Percentiles rank a stretch among this genome's conserved stretches.
These are phyloP conservation scores for Magallana nippona DNA, from an alignment of 2,888 invertebrate genomes.

Conservation along the genomic window DNA sequence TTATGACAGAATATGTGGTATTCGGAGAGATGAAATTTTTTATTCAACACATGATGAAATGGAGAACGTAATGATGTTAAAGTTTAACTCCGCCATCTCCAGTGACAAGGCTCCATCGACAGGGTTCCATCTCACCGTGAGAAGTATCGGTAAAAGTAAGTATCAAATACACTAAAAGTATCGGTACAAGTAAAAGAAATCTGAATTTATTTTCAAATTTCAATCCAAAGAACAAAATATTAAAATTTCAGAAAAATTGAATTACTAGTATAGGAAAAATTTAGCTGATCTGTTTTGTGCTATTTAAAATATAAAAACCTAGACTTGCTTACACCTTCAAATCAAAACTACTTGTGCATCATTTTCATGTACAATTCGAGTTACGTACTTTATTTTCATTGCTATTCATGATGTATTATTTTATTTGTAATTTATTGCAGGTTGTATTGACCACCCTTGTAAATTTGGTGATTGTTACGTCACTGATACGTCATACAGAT, in stretches of 20 bases:
- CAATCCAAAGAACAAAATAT: too few relatives aligned
- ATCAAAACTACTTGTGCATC: too few relatives aligned
- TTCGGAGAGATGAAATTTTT: background rate
- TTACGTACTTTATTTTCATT: too few relatives aligned
- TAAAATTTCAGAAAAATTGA: too few relatives aligned
- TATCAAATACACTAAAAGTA: background rate
- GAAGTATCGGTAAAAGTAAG: constrained; percentile 3
- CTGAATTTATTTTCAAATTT: too few relatives aligned
- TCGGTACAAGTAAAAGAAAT: too few relatives aligned
- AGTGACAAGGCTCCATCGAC: background rate
- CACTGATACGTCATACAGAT: constrained; percentile 73
- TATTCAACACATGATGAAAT: constrained; percentile 27
- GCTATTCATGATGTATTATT: too few relatives aligned
- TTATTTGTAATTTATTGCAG: background rate
- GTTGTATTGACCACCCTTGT: constrained; percentile 13
- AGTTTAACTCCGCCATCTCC: constrained; percentile 16
- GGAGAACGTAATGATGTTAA: constrained; percentile 12
- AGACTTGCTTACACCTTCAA: too few relatives aligned
- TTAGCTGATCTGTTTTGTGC: too few relatives aligned
- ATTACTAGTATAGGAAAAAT: too few relatives aligned
- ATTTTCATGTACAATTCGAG: too few relatives aligned
- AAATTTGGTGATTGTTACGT: background rate
- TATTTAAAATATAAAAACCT: too few relatives aligned
- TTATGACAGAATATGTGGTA: constrained; percentile 30
- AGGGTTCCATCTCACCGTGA: constrained; percentile 20